phyloP scores from a whole-genome alignment of 2,113 vertebrate species.

The Malaclemys terrapin region DNA sequence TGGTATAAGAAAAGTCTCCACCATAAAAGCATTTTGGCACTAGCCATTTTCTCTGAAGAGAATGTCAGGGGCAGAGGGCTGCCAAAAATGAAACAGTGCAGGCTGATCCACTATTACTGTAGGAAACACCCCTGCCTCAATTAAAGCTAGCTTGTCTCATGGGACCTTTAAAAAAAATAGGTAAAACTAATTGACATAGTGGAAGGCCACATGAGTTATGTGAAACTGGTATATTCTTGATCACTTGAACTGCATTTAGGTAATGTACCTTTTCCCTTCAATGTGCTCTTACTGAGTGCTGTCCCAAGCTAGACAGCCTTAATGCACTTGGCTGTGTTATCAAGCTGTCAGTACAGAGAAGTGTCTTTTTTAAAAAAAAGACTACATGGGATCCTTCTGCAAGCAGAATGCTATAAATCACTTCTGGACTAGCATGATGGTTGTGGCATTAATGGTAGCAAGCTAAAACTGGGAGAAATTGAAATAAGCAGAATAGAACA shows the following conservation, averaged over 20 bases:
- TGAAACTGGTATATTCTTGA: accelerated
- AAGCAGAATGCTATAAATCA: neutral
- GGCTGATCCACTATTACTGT: neutral
- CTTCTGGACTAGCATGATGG: neutral
- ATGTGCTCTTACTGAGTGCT: neutral
- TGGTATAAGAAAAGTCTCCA: accelerated
- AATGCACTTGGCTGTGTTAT: neutral
- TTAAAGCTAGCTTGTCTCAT: accelerated
- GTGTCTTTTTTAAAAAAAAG: neutral
- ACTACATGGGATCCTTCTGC: neutral
- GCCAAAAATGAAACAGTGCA: accelerated
- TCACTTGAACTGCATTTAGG: too few species aligned
- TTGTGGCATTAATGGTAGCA: neutral
- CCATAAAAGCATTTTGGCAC: neutral
- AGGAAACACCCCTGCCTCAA: accelerated
- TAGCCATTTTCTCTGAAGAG: neutral
- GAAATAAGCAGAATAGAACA: neutral
- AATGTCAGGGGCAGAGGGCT: accelerated
- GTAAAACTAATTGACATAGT: neutral
- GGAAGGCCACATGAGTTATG: accelerated
- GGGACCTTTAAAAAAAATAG: neutral
- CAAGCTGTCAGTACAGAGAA: neutral
- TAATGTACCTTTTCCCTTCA: neutral
- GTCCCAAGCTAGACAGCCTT: accelerated
- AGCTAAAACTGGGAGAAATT: neutral